phyloP scores from a whole-genome alignment of 2,113 vertebrate genomes.

The Paramormyrops kingsleyae region DNA sequence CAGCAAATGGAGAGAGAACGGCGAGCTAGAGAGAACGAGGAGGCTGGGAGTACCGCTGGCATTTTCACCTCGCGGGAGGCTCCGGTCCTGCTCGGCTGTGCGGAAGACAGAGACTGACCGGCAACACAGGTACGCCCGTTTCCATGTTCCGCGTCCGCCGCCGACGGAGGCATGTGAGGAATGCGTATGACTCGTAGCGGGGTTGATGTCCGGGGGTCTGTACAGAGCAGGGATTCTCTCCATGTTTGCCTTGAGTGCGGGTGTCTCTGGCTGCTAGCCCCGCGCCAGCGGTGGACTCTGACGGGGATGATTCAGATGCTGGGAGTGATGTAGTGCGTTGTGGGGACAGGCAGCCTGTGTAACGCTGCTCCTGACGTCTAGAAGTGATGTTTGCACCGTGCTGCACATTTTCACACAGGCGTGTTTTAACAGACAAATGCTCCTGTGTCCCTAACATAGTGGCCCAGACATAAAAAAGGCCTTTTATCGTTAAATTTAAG shows the following conservation, averaged over 20 bases:
- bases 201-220: constrained; percentile 21
- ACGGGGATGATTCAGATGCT: not conserved
- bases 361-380: not conserved
- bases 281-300: not conserved
- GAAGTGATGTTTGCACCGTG: not conserved
- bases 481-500: not conserved
- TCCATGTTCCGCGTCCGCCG: constrained; percentile 12
- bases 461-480: not conserved
- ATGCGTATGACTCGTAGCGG: not conserved
- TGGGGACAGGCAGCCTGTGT: not conserved
- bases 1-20: constrained; percentile 58
- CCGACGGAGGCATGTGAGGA: not conserved
- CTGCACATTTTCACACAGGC: not conserved
- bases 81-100: constrained; percentile 47
- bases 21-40: constrained; percentile 50
- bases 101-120: constrained; percentile 48
- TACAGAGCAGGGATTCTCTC: not conserved
- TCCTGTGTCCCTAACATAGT: not conserved
- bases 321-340: not conserved
- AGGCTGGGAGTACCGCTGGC: constrained; percentile 63
- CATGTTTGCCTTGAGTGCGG: not conserved
- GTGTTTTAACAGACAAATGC: not conserved
- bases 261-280: not conserved
- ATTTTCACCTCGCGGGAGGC: constrained; percentile 57
- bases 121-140: constrained; percentile 33